Evolutionary conservation across 1,140 invertebrate species (phyloP).

Genomic region (Manduca sexta): DNA sequence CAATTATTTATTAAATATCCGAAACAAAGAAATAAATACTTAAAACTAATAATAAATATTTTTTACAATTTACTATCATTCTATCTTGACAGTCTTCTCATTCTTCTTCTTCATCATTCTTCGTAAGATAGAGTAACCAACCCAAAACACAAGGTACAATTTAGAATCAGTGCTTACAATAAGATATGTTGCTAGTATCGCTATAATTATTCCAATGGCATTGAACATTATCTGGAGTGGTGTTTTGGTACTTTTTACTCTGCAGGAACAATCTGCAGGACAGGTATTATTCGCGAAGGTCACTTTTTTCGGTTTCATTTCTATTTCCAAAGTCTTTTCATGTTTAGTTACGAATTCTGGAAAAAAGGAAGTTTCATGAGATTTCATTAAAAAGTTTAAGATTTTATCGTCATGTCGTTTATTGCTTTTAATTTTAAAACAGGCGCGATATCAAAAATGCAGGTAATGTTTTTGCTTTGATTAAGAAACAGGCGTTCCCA

Average conservation of each 20-base stretch:
- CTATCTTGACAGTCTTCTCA: conserved; percentile 24
- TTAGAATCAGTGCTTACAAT: conserved; percentile 53
- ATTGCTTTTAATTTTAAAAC: neutral
- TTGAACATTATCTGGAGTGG: conserved; percentile 32
- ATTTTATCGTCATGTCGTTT: neutral
- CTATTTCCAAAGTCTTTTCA: neutral
- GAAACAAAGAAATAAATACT: too few species aligned
- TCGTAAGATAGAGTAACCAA: conserved; percentile 48
- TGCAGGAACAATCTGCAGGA: conserved; percentile 37
- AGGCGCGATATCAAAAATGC: too few species aligned
- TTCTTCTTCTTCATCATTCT: conserved; percentile 45
- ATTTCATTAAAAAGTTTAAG: neutral
- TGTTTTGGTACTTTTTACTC: conserved; percentile 3
- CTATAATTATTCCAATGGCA: conserved; percentile 41
- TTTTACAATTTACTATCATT: neutral
- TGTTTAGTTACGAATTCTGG: neutral
- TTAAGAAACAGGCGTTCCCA: too few species aligned
- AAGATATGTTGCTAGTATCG: conserved; percentile 47
- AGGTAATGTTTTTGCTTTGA: too few species aligned
- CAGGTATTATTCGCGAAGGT: conserved; percentile 13
- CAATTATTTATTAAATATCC: neutral
- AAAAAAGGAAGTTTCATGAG: too few species aligned
- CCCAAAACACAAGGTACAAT: conserved; percentile 54
- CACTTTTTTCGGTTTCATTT: neutral
- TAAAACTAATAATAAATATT: too few species aligned